Percentiles rank a stretch among this genome's conserved stretches.
phyloP scores from a whole-genome alignment of 2,113 vertebrate species.

The Solenodon paradoxus region DNA sequence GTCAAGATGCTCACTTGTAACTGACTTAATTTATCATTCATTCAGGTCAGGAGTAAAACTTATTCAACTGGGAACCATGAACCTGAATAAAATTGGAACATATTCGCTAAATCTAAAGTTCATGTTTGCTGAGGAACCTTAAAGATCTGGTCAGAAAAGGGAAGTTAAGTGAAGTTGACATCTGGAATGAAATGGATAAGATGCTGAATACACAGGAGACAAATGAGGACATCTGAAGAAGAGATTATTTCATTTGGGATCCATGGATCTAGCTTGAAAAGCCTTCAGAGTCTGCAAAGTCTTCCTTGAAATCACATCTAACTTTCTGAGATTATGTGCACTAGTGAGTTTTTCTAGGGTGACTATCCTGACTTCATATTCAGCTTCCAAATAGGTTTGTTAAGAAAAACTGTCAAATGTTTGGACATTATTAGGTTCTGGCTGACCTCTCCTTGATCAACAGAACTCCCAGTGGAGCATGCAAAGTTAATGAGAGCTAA shows the following conservation, averaged over 20 bases:
- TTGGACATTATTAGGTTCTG: not conserved
- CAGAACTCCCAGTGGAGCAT: not conserved
- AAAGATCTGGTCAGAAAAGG: not conserved
- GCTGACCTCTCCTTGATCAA: slow-evolving; percentile 22
- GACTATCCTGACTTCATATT: not conserved
- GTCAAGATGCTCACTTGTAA: not conserved
- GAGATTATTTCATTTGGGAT: not conserved
- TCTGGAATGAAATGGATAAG: not conserved
- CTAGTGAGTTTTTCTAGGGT: not conserved
- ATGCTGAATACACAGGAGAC: not conserved
- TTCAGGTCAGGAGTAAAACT: not conserved
- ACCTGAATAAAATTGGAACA: not conserved
- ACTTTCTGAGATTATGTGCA: not conserved
- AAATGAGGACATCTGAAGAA: not conserved
- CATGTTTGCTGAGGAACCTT: not conserved
- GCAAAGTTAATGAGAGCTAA: slow-evolving; percentile 53
- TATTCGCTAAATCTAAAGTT: not conserved
- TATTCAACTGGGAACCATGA: not conserved
- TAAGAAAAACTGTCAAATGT: not conserved
- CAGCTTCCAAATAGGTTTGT: not conserved
- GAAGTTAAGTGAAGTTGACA: not conserved
- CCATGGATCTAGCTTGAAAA: not conserved
- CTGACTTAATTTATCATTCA: not conserved
- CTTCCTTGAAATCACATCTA: not conserved
- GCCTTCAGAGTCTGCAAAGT: not conserved